Evolutionary conservation across 2,888 invertebrate genomes (phyloP), one percentile per base, ranked within the genome.

Genomic region (Hololepta plana): DNA sequence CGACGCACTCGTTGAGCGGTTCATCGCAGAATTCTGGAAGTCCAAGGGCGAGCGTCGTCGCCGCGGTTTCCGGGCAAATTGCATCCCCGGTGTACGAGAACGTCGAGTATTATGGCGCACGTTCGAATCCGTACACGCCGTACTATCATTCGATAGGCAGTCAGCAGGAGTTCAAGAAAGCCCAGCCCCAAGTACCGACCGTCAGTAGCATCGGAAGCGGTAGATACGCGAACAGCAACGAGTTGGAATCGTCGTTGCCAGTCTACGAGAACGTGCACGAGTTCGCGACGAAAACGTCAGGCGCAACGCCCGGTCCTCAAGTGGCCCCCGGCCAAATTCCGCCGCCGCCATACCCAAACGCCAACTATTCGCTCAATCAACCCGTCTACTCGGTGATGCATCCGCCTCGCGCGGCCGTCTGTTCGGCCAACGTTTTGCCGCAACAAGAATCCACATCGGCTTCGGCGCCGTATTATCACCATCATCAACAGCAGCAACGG

Each of bases 101-200:
- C 51, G 64, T 84, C 27, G 81, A 81, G 38, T 81, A 79, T 47
- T 81, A 79, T 57, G 62, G 66, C 4, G 66, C 66, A 28, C 59
- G 63, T 37, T 56, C 14, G 6, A 28, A 29, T 26, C 31, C n/a
- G n/a, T n/a, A 27, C 13, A 22, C 27, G 17, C 14, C 14, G 2
- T 26, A 26, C 9, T n/a, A 11, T 6, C 25, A 30, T 20, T 24
- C 14, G 20, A 13, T 12, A 9, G 27, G 30, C 26, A 30, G 21
- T 27, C 20, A 28, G 13, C 25, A 24, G 15, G 25, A 17, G 7
- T 25, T 17, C 12, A 29, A 60, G 35, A 76, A 79, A 48, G 82
- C 82, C 5, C 81, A 82, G 46, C 82, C 84, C 0, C 82, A 84
- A 54, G 74, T 79, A 21, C 73, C 79, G 30, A 63, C 67, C 11